Base-by-base conservation (phyloP, 2,888 invertebrate genomes). In the Dromius quadrimaculatus region DNA sequence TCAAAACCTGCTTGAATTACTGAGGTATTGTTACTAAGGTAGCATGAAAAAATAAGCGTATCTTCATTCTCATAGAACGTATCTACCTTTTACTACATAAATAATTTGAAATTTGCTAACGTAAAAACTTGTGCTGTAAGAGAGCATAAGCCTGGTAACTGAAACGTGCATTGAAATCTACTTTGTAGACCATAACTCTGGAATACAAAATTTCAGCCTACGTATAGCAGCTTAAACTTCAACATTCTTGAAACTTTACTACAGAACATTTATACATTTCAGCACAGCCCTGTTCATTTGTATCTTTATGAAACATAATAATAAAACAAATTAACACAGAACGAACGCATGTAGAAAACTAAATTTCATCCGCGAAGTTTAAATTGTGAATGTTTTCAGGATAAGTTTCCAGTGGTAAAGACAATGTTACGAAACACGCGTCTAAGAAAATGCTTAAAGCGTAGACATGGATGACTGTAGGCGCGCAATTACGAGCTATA, bases 401-500 rank as follows among this genome's bases (percentile, higher is more conserved):
- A n/a, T n/a, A n/a, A n/a, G n/a, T n/a, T n/a, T n/a, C n/a, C n/a
- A 28, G 28, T 54, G 28, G 50, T 54, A 32, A 54, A 54, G 50
- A 45, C 23, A 28, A 11, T 41, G 41, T 41, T 41, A 15, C 41
- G 23, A 3, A 9, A 13, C 8, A 28, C 28, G 28, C 28, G n/a
- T n/a, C n/a, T n/a, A n/a, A n/a, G n/a, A n/a, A n/a, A n/a, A n/a
- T n/a, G n/a, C n/a, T 28, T 28, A 5, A 28, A 3, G 28, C 8
- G 28, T 8, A 28, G 28, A n/a, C n/a, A n/a, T n/a, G n/a, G n/a
- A n/a, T n/a, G n/a, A n/a, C n/a, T n/a, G n/a, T n/a, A n/a, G n/a
- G n/a, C n/a, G n/a, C n/a, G n/a, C 59, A 59, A 59, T 59, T 59
- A 59, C 59, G 59, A 22, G 36, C 59, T 59, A 59, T 36, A 59